phyloP scores from a whole-genome alignment of 1,140 invertebrate species.

The Melitaea cinxia region DNA sequence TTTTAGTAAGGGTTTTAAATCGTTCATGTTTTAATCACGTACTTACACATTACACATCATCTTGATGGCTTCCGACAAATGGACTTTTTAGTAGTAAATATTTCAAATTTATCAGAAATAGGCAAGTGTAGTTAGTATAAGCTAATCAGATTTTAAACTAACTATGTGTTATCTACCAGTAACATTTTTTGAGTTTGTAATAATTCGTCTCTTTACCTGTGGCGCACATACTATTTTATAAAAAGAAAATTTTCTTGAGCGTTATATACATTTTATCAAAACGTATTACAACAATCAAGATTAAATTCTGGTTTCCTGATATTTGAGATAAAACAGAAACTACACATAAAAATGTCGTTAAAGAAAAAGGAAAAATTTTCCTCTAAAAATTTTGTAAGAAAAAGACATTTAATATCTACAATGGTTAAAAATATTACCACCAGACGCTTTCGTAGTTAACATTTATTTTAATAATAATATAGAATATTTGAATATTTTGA shows the following conservation, averaged over 20 bases:
- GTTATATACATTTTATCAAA: no score
- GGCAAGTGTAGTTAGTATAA: no score
- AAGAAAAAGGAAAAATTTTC: neutral
- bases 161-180: no score
- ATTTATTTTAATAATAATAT: neutral
- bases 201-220: no score
- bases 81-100: no score
- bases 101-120: no score
- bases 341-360: neutral
- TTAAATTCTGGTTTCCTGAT: neutral
- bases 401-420: neutral
- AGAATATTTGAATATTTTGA: neutral
- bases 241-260: no score
- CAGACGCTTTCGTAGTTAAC: neutral
- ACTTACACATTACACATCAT: no score
- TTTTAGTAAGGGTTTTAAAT: neutral
- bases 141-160: no score
- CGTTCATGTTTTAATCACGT: neutral
- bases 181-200: no score
- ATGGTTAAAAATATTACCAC: neutral
- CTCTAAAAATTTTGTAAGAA: neutral
- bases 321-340: conserved; percentile 5
- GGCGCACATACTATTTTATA: no score
- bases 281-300: neutral
- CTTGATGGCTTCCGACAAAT: no score